Conservation (phyloP, 1,140 invertebrate species). For the Teleogryllus occipitalis region DNA sequence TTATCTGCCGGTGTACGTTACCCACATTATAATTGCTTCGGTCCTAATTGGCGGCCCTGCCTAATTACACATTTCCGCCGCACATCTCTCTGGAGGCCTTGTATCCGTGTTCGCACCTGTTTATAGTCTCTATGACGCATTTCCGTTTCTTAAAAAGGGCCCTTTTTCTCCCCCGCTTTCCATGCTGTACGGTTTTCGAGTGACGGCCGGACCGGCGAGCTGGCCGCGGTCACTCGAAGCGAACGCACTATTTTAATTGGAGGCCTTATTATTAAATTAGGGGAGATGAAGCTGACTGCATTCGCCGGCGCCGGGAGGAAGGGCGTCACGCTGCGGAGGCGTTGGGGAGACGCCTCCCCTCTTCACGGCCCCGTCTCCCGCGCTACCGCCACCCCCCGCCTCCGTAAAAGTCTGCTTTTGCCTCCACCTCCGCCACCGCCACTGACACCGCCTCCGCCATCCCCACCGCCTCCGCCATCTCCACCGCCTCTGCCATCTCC, state of each 20-base stretch:
- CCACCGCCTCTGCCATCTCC: too few species aligned
- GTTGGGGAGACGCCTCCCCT: too few species aligned
- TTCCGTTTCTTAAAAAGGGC: not conserved
- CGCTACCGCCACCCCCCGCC: too few species aligned
- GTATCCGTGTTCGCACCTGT: conserved; percentile 3
- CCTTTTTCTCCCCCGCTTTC: not conserved
- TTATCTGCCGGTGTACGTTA: not conserved
- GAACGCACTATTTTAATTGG: not conserved
- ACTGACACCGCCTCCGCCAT: too few species aligned
- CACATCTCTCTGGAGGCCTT: not conserved
- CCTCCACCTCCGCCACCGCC: too few species aligned
- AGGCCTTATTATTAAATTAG: not conserved
- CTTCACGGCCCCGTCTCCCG: too few species aligned
- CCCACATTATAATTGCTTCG: not conserved
- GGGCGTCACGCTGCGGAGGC: not conserved
- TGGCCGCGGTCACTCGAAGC: too few species aligned
- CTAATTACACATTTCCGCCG: conserved; percentile 1
- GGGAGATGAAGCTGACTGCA: not conserved
- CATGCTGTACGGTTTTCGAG: not conserved
- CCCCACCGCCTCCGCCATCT: too few species aligned
- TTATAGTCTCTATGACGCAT: conserved; percentile 4
- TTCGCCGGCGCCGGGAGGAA: not conserved
- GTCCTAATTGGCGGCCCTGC: not conserved
- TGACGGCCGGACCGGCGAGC: not conserved
- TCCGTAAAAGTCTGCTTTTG: too few species aligned